Percentiles rank a stretch among this genome's conserved stretches.
These are phyloP conservation scores for Heterochromis multidens DNA, from an alignment of 2,113 vertebrate genomes.

Conservation along the genomic window DNA sequence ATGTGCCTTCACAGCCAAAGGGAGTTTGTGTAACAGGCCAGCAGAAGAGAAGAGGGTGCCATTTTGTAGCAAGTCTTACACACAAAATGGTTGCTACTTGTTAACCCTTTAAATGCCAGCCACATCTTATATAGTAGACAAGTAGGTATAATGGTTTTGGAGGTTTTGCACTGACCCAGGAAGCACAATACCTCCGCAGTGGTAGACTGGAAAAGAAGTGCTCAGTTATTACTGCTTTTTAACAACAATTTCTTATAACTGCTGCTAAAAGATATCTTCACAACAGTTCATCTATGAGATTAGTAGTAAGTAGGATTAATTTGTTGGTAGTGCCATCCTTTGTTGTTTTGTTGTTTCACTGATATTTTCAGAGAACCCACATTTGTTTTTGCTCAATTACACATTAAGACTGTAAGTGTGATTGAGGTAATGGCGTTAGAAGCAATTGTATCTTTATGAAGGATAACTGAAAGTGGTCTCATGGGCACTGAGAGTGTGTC, in stretches of 20 bases:
- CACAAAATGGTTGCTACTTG: conserved; percentile 55
- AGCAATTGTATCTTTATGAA: not conserved
- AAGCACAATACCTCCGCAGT: not conserved
- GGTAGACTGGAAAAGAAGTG: not conserved
- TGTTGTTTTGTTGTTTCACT: not conserved
- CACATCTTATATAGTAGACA: not conserved
- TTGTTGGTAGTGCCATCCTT: not conserved
- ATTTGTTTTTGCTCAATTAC: not conserved
- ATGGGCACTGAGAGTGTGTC: too few relatives aligned
- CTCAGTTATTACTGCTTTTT: not conserved
- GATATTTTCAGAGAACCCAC: not conserved
- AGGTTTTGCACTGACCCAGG: not conserved
- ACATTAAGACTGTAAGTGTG: not conserved
- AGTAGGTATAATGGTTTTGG: not conserved
- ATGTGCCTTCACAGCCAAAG: not conserved
- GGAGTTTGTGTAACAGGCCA: not conserved
- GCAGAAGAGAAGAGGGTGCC: conserved; percentile 14
- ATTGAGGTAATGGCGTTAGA: not conserved
- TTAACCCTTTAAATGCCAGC: conserved; percentile 56
- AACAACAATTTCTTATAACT: not conserved
- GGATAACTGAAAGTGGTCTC: not conserved
- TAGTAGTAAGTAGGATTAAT: not conserved
- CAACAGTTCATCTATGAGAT: not conserved
- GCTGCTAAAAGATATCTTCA: not conserved
- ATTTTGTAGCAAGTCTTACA: conserved; percentile 48